These are phyloP conservation scores for Elephantulus edwardii DNA, from an alignment of 2,113 vertebrate species.

Conservation along the genomic window DNA sequence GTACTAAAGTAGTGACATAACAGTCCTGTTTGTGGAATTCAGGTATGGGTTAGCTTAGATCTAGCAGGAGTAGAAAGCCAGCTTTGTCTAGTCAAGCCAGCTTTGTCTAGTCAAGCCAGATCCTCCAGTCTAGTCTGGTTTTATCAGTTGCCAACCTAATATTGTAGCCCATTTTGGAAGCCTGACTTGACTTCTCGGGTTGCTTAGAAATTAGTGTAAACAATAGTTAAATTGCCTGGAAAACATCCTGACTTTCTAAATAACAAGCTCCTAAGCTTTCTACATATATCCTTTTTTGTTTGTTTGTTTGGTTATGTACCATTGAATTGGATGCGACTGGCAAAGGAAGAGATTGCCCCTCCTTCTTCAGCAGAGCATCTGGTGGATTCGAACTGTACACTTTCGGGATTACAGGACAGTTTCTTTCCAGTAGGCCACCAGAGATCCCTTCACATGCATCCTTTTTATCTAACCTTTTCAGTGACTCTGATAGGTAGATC, in stretches of 20 bases:
- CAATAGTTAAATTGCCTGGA: background rate
- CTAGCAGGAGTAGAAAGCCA: background rate
- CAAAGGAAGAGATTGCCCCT: no score
- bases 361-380: no score
- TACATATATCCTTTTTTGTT: background rate
- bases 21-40: background rate
- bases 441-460: no score
- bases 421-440: no score
- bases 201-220: background rate
- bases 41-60: background rate
- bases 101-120: background rate
- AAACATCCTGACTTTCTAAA: background rate
- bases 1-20: background rate
- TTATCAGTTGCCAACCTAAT: constrained; percentile 5
- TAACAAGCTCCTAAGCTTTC: background rate
- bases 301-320: no score
- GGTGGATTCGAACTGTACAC: no score
- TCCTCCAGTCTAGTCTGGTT: background rate
- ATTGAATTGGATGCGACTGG: no score
- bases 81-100: background rate
- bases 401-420: no score
- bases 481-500: background rate
- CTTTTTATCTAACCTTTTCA: constrained; percentile 1
- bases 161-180: background rate
- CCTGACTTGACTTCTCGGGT: background rate